A percentile compares a stretch with the other conserved stretches of the same genome.
Conservation (phyloP, 2,888 invertebrate genomes). For the Caenorhabditis uteleia region DNA sequence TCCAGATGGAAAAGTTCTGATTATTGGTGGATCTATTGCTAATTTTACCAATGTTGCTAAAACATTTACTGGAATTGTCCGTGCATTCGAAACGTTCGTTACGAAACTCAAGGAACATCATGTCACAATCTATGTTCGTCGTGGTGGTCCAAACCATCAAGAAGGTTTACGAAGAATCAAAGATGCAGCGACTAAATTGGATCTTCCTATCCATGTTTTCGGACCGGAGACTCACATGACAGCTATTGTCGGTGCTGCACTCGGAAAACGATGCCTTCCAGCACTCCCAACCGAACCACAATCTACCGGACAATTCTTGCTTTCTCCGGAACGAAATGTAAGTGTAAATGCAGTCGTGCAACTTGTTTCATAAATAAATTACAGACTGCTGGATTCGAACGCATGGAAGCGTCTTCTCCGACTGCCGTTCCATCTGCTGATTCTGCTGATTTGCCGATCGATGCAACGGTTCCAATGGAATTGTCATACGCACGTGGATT, state of each 20-base stretch:
- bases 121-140: slow-evolving; percentile 90
- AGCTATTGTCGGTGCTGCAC: slow-evolving; percentile 95
- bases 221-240: slow-evolving; percentile 99
- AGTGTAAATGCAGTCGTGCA: neutral
- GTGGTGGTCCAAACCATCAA: slow-evolving; percentile 98
- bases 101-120: slow-evolving; percentile 87
- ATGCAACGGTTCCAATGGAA: neutral
- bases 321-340: slow-evolving; percentile 73
- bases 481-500: slow-evolving; percentile 30
- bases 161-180: slow-evolving; percentile 94
- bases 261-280: slow-evolving; percentile 87
- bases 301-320: slow-evolving; percentile 86
- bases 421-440: slow-evolving; percentile 13
- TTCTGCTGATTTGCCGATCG: neutral
- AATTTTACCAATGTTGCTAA: slow-evolving; percentile 99
- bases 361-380: slow-evolving; percentile 1
- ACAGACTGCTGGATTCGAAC: slow-evolving; percentile 46
- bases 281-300: slow-evolving; percentile 76
- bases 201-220: slow-evolving; percentile 90
- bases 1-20: slow-evolving; percentile 81
- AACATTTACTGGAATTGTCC: slow-evolving; percentile 97
- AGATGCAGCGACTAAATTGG: slow-evolving; percentile 80
- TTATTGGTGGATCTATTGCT: slow-evolving; percentile 97
- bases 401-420: slow-evolving; percentile 28
- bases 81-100: slow-evolving; percentile 90